Evolutionary conservation across 1,140 invertebrate genomes (phyloP), one percentile per base, ranked within the genome.

Genomic region (Tenebrio molitor): DNA sequence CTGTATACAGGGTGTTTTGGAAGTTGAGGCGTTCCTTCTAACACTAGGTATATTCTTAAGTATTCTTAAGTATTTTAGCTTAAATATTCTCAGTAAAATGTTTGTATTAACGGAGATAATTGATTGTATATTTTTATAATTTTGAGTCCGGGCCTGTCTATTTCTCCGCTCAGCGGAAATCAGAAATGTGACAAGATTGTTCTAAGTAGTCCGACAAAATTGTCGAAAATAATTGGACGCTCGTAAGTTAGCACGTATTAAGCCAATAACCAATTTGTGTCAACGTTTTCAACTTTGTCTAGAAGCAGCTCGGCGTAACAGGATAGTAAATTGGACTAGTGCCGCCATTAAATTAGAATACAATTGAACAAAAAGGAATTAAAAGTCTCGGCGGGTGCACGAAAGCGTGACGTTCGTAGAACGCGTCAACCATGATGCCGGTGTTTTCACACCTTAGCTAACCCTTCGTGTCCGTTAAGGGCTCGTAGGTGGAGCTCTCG

Each of bases 371-470:
- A 58, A 58, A 29, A 58, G 50, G 50, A 58, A 58, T 58, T 58
- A 58, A 58, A 58, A 58, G 50, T 53, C 46, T 53, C 46, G 50
- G 50, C 21, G 50, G 14, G 23, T 33, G 50, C 50, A 58, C 23
- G 50, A 58, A 58, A 58, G 50, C 50, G 50, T 58, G 50, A 58
- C 50, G 12, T 58, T 58, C 29, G 21, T 29, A 58, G 62, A 39
- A 42, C 12, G 42, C 64, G 64, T 44, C 64, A 66, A 66, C 64
- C 64, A 66, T 66, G 36, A 66, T 66, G 64, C 64, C 63, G 63
- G 42, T 66, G 64, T 66, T 71, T 71, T 71, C 69, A 71, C 69
- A 71, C 69, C 69, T 71, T 71, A 46, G 36, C 53, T 70, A 71
- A 63, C 62, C 69, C 62, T 65, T 71, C 58, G 34, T 44, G 44